A percentile compares a stretch with the other conserved stretches of the same genome.
Evolutionary conservation across 2,888 invertebrate species (phyloP).

Genomic region (Protodeltote pygarga): DNA sequence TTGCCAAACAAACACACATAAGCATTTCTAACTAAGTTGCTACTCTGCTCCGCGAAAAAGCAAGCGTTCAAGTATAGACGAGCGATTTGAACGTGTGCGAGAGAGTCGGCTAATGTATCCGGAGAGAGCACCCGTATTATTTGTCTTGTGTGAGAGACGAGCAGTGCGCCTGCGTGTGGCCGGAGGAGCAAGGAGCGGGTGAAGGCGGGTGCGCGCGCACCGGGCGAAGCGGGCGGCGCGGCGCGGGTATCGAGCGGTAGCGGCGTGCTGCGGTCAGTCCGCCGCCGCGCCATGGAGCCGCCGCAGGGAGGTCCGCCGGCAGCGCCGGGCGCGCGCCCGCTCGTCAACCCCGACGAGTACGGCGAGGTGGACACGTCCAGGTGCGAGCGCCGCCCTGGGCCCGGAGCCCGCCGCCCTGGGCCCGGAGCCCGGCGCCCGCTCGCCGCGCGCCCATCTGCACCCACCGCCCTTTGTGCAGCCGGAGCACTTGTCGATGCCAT

Average conservation of each 20-base stretch:
- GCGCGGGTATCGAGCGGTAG: conserved; percentile 35
- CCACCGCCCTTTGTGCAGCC: no score
- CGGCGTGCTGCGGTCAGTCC: conserved; percentile 36
- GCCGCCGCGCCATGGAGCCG: conserved; percentile 66
- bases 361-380: conserved; percentile 95
- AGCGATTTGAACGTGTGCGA: no score
- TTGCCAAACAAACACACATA: no score
- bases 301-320: conserved; percentile 50
- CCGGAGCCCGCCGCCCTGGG: not conserved
- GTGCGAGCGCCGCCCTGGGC: conserved; percentile 79
- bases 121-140: no score
- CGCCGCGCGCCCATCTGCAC: no score
- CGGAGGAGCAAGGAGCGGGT: not conserved
- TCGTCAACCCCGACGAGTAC: conserved; percentile 93
- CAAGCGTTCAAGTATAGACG: no score
- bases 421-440: not conserved
- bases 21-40: no score
- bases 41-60: no score
- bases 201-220: conserved; percentile 11
- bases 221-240: conserved; percentile 3
- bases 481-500: not conserved
- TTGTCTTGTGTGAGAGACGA: not conserved
- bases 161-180: conserved; percentile 5
- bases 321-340: conserved; percentile 85
- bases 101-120: no score